Percentiles rank a stretch among this genome's conserved stretches.
These are phyloP conservation scores for Porites cylindrica DNA, from an alignment of 92 coral and sea anemone species.

Conservation along the genomic window DNA sequence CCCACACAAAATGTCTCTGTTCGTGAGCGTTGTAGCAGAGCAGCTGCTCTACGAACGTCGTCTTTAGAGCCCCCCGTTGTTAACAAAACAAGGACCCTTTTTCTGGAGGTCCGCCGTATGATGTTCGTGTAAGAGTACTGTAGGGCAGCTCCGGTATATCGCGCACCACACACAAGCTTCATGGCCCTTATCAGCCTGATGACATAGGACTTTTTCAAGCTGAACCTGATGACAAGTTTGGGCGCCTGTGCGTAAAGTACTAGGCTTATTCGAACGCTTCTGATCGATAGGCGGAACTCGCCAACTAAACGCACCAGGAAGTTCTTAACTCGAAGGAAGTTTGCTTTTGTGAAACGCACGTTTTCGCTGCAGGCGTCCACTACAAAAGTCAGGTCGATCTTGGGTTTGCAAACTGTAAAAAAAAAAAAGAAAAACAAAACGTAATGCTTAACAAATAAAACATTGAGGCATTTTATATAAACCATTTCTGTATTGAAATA, in stretches of 20 bases:
- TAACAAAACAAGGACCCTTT: constrained; percentile 71
- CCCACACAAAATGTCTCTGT: constrained; percentile 67
- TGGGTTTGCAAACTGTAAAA: constrained; percentile 77
- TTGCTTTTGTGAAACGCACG: constrained; percentile 74
- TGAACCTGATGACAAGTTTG: constrained; percentile 61
- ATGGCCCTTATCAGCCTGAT: constrained; percentile 60
- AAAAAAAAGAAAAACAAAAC: not conserved
- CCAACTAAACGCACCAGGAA: constrained; percentile 75
- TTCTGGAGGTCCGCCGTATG: constrained; percentile 53
- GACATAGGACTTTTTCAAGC: constrained; percentile 57
- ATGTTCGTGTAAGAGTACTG: constrained; percentile 56
- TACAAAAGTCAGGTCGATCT: constrained; percentile 76
- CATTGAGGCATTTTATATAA: too few relatives aligned
- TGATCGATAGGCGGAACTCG: constrained; percentile 70
- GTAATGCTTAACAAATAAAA: too few relatives aligned
- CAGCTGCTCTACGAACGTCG: constrained; percentile 51
- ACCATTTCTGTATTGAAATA: too few relatives aligned
- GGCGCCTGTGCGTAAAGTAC: constrained; percentile 68
- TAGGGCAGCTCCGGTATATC: constrained; percentile 65
- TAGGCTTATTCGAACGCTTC: constrained; percentile 84
- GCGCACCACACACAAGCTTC: constrained; percentile 72
- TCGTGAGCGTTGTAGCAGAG: constrained; percentile 47
- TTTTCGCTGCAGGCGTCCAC: constrained; percentile 83
- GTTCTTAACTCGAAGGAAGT: constrained; percentile 82
- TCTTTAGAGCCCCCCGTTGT: constrained; percentile 84